These are phyloP conservation scores for Psilopsiagon aurifrons DNA, from an alignment of 2,113 vertebrate genomes.

Conservation along the genomic window DNA sequence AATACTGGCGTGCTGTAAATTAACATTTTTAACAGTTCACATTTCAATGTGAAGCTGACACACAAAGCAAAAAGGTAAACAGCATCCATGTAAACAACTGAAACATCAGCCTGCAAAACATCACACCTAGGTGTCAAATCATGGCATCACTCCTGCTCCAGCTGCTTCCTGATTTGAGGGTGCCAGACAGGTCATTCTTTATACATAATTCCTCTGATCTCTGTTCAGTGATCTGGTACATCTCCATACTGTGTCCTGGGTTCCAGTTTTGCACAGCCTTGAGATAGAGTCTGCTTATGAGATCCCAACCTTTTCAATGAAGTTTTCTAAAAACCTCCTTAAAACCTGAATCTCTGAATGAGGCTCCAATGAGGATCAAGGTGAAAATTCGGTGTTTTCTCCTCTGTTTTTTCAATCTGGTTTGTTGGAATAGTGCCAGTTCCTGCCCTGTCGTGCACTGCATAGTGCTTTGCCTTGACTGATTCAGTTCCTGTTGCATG, in stretches of 20 bases:
- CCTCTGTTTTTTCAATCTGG: neutral
- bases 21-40: neutral
- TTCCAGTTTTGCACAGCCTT: neutral
- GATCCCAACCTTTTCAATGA: neutral
- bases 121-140: neutral
- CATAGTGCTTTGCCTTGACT: neutral
- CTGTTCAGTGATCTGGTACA: neutral
- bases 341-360: neutral
- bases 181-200: neutral
- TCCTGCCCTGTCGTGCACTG: neutral
- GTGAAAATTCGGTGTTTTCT: neutral
- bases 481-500: neutral
- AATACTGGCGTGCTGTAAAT: neutral
- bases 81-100: neutral
- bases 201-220: neutral
- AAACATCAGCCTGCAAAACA: neutral
- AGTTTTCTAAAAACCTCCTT: neutral
- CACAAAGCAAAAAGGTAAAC: neutral
- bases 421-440: neutral
- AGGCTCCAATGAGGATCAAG: neutral
- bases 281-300: neutral
- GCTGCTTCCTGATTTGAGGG: neutral
- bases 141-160: neutral
- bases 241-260: neutral
- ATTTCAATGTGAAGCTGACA: neutral